A percentile compares a stretch with the other conserved stretches of the same genome.
Evolutionary conservation across 2,113 vertebrate species (phyloP).

Genomic region (Porphyrio hochstetteri): DNA sequence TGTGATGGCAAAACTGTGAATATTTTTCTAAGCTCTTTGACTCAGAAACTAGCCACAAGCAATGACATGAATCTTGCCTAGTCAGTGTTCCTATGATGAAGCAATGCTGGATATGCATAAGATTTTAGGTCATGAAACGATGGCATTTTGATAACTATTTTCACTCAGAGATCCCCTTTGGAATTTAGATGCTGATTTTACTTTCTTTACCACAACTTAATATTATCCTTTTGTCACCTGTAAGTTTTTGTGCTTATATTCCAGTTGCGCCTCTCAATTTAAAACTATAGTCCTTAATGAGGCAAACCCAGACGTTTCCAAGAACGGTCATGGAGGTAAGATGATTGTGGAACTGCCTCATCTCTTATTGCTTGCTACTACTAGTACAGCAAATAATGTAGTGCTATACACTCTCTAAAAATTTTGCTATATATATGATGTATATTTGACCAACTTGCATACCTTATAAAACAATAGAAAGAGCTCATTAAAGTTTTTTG

Average conservation of each 20-base stretch:
- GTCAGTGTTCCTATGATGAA: background rate
- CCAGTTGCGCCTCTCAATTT: background rate
- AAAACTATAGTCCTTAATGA: background rate
- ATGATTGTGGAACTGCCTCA: background rate
- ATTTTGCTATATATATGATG: background rate
- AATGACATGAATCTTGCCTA: background rate
- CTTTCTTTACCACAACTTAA: background rate
- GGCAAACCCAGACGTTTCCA: background rate
- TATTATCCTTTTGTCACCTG: background rate
- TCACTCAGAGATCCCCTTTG: background rate
- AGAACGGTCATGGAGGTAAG: background rate
- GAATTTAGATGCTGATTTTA: background rate
- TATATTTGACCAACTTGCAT: background rate
- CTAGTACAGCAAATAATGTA: background rate
- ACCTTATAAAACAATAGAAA: background rate
- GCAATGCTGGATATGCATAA: background rate
- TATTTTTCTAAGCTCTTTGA: background rate
- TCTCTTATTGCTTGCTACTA: background rate
- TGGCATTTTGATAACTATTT: background rate
- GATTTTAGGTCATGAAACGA: background rate
- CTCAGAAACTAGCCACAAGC: background rate
- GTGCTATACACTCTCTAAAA: background rate
- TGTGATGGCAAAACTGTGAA: background rate
- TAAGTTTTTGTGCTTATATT: background rate
- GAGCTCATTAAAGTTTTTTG: background rate